A percentile compares a stretch with the other conserved stretches of the same genome.
Conservation (phyloP, 2,113 vertebrate species). For the Clupea harengus region DNA sequence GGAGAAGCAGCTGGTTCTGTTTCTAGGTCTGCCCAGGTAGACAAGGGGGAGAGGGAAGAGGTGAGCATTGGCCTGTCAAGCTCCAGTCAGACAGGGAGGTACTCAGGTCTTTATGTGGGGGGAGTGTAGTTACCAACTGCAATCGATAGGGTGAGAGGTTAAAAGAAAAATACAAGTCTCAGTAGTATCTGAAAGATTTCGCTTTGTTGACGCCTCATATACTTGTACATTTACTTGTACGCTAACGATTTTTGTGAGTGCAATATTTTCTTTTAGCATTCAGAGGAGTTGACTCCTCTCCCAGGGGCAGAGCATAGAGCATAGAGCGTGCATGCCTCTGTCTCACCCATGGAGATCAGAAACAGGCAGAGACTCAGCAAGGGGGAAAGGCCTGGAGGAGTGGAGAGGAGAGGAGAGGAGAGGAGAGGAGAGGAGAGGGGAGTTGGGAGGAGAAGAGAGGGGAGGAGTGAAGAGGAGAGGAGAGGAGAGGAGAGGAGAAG, state of each 20-base stretch:
- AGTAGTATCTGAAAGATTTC: not conserved
- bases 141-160: not conserved
- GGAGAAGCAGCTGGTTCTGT: not conserved
- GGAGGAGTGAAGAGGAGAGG: conserved; percentile 36
- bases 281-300: not conserved
- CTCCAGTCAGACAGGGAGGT: not conserved
- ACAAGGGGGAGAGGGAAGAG: not conserved
- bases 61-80: not conserved
- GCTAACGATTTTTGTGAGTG: not conserved
- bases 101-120: not conserved
- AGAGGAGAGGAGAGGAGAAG: not conserved
- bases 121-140: not conserved
- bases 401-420: conserved; percentile 3
- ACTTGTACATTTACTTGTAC: not conserved
- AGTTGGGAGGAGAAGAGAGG: conserved; percentile 43
- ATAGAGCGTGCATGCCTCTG: conserved; percentile 37
- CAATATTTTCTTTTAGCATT: not conserved
- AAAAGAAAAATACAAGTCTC: not conserved
- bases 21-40: not conserved
- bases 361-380: conserved; percentile 36
- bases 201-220: not conserved
- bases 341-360: conserved; percentile 55
- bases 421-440: conserved; percentile 53
- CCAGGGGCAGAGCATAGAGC: not conserved
- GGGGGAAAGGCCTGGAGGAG: not conserved